Evolutionary conservation across 2,113 vertebrate species (phyloP).

Genomic region (Apodemus sylvaticus): DNA sequence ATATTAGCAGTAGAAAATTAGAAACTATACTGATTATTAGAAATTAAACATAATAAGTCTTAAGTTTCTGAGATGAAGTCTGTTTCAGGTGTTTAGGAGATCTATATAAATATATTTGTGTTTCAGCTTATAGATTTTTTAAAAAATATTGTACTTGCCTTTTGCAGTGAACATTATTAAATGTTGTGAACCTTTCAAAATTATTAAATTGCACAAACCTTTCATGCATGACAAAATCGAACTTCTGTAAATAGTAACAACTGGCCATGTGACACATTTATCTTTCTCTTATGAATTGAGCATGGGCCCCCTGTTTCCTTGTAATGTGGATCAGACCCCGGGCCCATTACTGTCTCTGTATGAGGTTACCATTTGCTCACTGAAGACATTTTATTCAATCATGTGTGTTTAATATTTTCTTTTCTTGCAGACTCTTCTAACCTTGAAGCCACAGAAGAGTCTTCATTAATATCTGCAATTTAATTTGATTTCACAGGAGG

Average conservation of each 20-base stretch:
- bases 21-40: background rate
- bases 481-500: conserved; percentile 37
- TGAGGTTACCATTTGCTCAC: conserved; percentile 35
- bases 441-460: background rate
- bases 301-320: background rate
- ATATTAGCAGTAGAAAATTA: background rate
- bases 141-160: background rate
- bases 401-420: conserved; percentile 26
- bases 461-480: conserved; percentile 42
- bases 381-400: conserved; percentile 12
- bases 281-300: background rate
- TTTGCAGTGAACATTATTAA: background rate
- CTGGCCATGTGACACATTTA: background rate
- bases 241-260: background rate
- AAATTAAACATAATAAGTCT: background rate
- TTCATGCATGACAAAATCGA: background rate
- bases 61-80: conserved; percentile 1
- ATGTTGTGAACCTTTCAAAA: background rate
- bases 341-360: conserved; percentile 15
- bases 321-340: background rate
- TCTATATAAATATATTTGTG: background rate
- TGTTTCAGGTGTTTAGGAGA: background rate
- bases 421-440: background rate
- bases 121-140: background rate
- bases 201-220: background rate